phyloP scores from a whole-genome alignment of 2,113 vertebrate species.

The Microtus montanus region DNA sequence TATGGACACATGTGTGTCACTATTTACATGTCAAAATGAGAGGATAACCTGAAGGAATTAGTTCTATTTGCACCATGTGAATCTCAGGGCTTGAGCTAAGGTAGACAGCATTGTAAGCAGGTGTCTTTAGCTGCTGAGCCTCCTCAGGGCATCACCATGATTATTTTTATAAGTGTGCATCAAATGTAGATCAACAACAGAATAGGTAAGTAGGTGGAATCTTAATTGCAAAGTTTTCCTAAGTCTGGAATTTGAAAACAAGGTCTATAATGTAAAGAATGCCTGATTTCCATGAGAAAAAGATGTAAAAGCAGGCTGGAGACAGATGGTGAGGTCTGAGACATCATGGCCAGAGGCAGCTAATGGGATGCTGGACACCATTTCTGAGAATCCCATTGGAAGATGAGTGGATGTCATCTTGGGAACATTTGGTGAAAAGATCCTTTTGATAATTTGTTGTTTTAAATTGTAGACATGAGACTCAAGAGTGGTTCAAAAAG shows the following conservation, averaged over 20 bases:
- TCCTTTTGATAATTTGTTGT: background rate
- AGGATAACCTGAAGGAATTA: background rate
- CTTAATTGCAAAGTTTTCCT: background rate
- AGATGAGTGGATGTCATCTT: background rate
- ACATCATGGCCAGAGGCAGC: background rate
- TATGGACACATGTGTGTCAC: background rate
- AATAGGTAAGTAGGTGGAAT: background rate
- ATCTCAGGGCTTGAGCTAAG: background rate
- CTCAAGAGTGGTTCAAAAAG: background rate
- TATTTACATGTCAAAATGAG: background rate
- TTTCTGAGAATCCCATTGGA: background rate
- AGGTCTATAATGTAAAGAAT: background rate
- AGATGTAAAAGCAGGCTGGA: background rate
- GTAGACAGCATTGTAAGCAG: background rate
- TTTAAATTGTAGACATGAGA: background rate
- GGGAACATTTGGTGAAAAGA: background rate
- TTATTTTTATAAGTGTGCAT: background rate
- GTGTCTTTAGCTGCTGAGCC: background rate
- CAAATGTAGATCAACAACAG: background rate
- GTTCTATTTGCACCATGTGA: background rate
- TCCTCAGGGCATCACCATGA: background rate
- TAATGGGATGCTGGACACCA: too few relatives aligned
- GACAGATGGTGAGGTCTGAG: background rate
- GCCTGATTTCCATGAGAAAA: background rate
- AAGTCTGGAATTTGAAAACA: background rate